phyloP scores from a whole-genome alignment of 1,140 invertebrate species.

The Dreissena rostriformis region DNA sequence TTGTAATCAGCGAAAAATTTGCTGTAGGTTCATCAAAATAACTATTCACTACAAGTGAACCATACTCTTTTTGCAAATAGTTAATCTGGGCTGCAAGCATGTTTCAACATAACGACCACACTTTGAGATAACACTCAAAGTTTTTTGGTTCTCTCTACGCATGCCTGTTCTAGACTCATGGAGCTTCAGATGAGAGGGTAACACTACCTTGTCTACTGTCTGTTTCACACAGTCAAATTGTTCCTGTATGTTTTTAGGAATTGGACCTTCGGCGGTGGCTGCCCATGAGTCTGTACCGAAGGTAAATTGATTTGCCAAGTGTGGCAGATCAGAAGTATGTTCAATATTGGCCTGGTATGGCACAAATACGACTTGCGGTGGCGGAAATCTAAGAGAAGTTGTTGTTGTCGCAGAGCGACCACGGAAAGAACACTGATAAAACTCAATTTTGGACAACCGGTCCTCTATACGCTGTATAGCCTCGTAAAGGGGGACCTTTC shows the following conservation, averaged over 20 bases:
- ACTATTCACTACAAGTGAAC: not conserved
- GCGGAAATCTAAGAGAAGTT: no score
- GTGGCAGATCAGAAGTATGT: not conserved
- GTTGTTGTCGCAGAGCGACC: no score
- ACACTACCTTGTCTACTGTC: not conserved
- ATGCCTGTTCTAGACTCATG: slow-evolving; percentile 3
- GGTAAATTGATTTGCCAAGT: not conserved
- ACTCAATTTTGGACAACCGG: no score
- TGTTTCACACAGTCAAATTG: not conserved
- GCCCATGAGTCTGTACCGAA: not conserved
- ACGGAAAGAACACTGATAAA: no score
- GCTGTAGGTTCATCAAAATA: not conserved
- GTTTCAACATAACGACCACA: slow-evolving; percentile 2
- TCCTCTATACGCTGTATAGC: no score
- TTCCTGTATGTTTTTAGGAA: not conserved
- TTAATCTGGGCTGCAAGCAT: not conserved
- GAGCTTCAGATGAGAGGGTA: not conserved
- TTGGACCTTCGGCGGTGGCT: slow-evolving; percentile 6
- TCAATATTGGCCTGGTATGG: slow-evolving; percentile 10
- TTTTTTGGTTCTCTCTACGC: not conserved
- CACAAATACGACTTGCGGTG: no score
- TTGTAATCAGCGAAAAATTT: not conserved
- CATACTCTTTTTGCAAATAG: slow-evolving; percentile 6
- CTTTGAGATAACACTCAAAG: not conserved
- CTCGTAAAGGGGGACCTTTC: no score